Evolutionary conservation across 2,888 invertebrate species (phyloP).

Genomic region (Biston stratarius): DNA sequence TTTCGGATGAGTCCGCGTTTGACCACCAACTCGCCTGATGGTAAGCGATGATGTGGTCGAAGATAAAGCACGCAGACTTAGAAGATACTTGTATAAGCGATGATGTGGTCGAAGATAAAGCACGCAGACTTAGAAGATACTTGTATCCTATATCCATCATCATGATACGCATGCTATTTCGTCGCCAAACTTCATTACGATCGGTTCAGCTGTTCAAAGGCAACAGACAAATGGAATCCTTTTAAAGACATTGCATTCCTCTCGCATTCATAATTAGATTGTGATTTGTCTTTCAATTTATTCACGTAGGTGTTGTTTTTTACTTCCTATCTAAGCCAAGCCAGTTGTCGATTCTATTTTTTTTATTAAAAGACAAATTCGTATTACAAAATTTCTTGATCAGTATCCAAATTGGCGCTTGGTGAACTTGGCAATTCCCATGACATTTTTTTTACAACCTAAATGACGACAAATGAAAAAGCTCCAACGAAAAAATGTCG

Average conservation of each 20-base stretch:
- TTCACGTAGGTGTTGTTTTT: background rate
- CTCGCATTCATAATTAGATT: background rate
- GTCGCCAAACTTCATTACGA: background rate
- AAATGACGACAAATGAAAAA: conserved; percentile 27
- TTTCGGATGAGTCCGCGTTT: no score
- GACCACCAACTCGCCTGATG: no score
- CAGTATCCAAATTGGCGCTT: conserved; percentile 28
- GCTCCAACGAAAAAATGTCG: conserved; percentile 12
- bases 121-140: no score
- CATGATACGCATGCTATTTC: background rate
- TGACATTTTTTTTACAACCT: conserved; percentile 26
- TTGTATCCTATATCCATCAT: background rate
- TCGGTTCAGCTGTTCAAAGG: background rate
- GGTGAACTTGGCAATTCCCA: conserved; percentile 38
- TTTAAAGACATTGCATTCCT: background rate
- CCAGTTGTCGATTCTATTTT: background rate
- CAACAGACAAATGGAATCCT: background rate
- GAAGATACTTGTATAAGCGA: no score
- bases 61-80: no score
- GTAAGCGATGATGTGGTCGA: no score
- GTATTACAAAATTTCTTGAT: conserved; percentile 21
- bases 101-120: no score
- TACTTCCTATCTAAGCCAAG: conserved; percentile 11
- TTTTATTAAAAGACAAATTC: conserved; percentile 4
- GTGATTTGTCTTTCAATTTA: background rate